Evolutionary conservation across 2,797 vertebrate genomes (phyloP).

Genomic region (Hyperoplus immaculatus): DNA sequence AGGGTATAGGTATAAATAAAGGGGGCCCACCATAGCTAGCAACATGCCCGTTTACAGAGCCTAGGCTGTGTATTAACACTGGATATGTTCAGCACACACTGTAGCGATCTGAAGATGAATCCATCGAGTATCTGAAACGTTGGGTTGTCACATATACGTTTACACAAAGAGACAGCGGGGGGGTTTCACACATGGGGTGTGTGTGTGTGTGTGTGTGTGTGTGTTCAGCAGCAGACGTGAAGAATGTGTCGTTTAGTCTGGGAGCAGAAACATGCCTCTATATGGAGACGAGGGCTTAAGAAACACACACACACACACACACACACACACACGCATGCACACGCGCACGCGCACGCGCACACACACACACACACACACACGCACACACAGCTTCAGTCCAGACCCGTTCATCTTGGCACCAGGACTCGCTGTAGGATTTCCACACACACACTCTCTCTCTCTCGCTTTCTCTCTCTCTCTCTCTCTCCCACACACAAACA

Average conservation of each 20-base stretch:
- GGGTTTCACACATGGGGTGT: too few species aligned
- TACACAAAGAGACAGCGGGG: too few species aligned
- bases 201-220: neutral
- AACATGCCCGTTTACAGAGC: too few species aligned
- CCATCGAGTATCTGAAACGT: neutral
- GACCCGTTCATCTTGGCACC: conserved; percentile 30
- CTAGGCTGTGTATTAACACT: too few species aligned
- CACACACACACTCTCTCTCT: too few species aligned
- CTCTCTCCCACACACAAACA: conserved; percentile 7
- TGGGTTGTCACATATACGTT: neutral
- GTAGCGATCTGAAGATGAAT: neutral
- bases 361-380: neutral
- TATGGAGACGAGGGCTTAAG: conserved; percentile 67
- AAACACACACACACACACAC: too few species aligned
- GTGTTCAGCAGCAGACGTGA: conserved; percentile 57
- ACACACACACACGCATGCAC: too few species aligned
- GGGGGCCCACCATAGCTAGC: too few species aligned
- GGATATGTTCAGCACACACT: too few species aligned
- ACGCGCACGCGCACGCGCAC: conserved; percentile 28
- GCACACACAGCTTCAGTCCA: too few species aligned
- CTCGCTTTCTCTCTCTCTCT: too few species aligned
- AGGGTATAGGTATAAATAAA: too few species aligned
- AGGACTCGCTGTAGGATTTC: neutral
- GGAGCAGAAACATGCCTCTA: conserved; percentile 73
- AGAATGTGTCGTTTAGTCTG: conserved; percentile 77